These are phyloP conservation scores for Hymenochirus boettgeri DNA, from an alignment of 2,113 vertebrate species.

Conservation along the genomic window DNA sequence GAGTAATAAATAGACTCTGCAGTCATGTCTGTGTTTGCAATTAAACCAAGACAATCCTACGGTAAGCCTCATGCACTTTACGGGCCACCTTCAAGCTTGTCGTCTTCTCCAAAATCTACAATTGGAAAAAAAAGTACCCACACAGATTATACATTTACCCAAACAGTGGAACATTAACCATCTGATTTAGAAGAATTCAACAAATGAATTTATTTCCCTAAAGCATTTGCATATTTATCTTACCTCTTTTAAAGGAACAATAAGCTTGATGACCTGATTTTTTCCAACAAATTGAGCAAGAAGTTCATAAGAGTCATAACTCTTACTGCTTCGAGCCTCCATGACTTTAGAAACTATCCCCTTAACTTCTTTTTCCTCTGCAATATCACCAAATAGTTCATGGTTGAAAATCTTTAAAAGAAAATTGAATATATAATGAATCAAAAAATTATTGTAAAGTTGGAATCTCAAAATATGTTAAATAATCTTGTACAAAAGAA, in stretches of 20 bases:
- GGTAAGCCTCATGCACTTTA: conserved; percentile 78
- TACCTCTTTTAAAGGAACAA: conserved; percentile 92
- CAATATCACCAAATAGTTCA: conserved; percentile 84
- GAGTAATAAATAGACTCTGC: conserved; percentile 79
- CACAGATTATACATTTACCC: too few relatives aligned
- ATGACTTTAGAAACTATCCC: conserved; percentile 92
- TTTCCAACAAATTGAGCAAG: conserved; percentile 83
- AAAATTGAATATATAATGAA: background rate
- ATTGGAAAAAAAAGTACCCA: background rate
- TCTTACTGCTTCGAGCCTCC: conserved; percentile 95
- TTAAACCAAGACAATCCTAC: conserved; percentile 79
- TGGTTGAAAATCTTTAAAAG: conserved; percentile 84
- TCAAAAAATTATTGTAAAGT: too few relatives aligned
- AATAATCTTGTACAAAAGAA: too few relatives aligned
- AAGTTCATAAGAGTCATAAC: conserved; percentile 89
- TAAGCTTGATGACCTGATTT: conserved; percentile 77
- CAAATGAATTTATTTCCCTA: background rate
- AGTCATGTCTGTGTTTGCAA: conserved; percentile 75
- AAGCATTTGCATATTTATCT: conserved; percentile 37
- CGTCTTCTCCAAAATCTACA: conserved; percentile 80
- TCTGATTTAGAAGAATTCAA: background rate
- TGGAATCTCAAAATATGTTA: too few relatives aligned
- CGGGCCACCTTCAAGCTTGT: conserved; percentile 82
- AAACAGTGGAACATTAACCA: too few relatives aligned
- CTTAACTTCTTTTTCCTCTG: conserved; percentile 92